Evolutionary conservation across 2,888 invertebrate species (phyloP), one percentile per base, ranked within the genome.

Genomic region (Cecidostiba fungosa): DNA sequence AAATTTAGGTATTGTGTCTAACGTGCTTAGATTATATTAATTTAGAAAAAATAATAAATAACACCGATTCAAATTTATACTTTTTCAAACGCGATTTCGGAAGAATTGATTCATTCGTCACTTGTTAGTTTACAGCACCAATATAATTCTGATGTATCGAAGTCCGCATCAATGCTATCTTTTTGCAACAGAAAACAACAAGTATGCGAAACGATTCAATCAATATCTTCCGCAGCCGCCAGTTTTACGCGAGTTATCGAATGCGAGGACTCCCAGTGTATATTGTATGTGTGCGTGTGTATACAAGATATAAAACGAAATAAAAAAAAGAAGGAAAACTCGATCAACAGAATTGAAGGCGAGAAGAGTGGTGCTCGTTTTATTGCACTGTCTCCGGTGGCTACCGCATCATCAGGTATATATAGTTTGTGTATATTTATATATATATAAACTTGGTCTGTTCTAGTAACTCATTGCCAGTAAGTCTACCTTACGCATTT

Each of bases 331-430:
- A 43, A 74, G 78, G 77, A 74, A 69, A 23, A 62, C 12, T 50
- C 16, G 70, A 85, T 74, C 39, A 86, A 86, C 72, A 80, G 43
- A 83, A 77, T 66, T 43, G 74, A 82, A 80, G 76, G 70, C 76
- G 73, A 80, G 80, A 80, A 80, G 76, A 85, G 62, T 72, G 83
- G 69, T 77, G 83, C 86, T 86, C 70, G 66, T 82, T 86, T 84
- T 91, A 91, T 91, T 91, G 90, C 90, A 91, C 90, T 90, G 88
- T 88, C 88, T 89, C 87, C 77, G 88, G 89, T 89, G 91, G 90
- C 90, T 88, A 88, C 86, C 89, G 87, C 88, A 88, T 88, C 88
- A 83, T 89, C 90, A 88, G 87, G 88, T 86, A 76, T 84, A 78
- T 77, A 50, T 83, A 50, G 66, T 80, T 39, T 66, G 80, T 87